Conservation (phyloP, 2,113 vertebrate species). For the Morone saxatilis region DNA sequence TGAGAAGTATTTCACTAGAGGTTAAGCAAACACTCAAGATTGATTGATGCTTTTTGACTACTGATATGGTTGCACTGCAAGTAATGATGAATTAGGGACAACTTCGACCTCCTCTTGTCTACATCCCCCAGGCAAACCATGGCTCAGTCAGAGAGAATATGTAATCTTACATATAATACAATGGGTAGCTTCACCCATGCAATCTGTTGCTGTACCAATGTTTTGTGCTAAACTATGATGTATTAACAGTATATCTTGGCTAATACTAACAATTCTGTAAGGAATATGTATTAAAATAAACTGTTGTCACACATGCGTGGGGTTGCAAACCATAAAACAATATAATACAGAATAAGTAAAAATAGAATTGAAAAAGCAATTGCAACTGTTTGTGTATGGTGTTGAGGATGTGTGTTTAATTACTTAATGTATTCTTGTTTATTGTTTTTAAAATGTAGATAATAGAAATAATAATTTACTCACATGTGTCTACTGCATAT, state of each 20-base stretch:
- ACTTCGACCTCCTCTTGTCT: slow-evolving; percentile 33
- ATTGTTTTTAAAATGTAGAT: not conserved
- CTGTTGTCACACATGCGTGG: not conserved
- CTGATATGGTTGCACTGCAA: slow-evolving; percentile 37
- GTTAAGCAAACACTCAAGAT: slow-evolving; percentile 44
- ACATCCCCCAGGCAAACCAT: slow-evolving; percentile 36
- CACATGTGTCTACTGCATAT: not conserved
- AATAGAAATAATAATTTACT: not conserved
- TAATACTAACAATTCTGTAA: not conserved
- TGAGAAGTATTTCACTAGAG: slow-evolving; percentile 38
- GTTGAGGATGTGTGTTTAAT: not conserved
- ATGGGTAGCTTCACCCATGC: not conserved
- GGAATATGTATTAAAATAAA: not conserved
- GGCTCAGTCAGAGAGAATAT: slow-evolving; percentile 36
- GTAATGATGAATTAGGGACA: slow-evolving; percentile 55
- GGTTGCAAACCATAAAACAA: not conserved
- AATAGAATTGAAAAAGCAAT: not conserved
- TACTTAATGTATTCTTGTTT: not conserved
- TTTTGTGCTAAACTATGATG: slow-evolving; percentile 9
- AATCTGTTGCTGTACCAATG: slow-evolving; percentile 9
- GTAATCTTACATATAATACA: slow-evolving; percentile 30
- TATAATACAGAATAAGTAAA: not conserved
- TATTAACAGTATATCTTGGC: not conserved
- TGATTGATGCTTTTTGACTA: slow-evolving; percentile 59
- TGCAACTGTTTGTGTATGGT: not conserved